Conservation (phyloP, 2,113 vertebrate species). For the Cheilinus undulatus region DNA sequence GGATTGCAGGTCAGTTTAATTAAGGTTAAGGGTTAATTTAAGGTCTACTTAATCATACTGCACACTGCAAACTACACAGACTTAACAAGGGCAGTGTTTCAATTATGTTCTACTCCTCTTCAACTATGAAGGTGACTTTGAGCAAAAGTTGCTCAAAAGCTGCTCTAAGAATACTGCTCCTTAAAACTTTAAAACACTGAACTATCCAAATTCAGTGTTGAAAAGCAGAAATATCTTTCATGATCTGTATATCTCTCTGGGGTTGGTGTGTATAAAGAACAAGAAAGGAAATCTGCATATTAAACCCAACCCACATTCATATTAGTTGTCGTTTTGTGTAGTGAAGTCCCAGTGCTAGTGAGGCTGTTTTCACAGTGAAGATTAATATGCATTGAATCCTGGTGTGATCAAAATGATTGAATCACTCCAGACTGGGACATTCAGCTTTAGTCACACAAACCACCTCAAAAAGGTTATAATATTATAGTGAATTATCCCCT, state of each 20-base stretch:
- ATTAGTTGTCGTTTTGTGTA: not conserved
- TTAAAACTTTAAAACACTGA: not conserved
- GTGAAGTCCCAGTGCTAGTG: not conserved
- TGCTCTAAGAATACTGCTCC: not conserved
- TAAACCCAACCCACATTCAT: not conserved
- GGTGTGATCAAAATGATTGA: slow-evolving; percentile 37
- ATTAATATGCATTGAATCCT: slow-evolving; percentile 13
- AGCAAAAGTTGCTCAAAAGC: not conserved
- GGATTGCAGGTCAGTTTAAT: not conserved
- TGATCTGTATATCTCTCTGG: slow-evolving; percentile 1
- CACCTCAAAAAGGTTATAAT: slow-evolving; percentile 56
- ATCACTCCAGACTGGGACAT: slow-evolving; percentile 16
- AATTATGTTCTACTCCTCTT: not conserved
- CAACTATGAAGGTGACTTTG: not conserved
- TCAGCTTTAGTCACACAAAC: slow-evolving; percentile 41
- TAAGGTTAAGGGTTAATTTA: too few species aligned
- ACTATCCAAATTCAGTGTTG: not conserved
- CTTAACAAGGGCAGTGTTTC: not conserved
- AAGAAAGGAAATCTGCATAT: not conserved
- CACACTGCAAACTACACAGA: not conserved
- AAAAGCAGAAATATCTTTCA: not conserved
- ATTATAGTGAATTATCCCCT: slow-evolving; percentile 62
- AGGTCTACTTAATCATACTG: too few species aligned
- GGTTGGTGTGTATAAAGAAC: not conserved
- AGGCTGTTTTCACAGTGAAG: not conserved